phyloP scores from a whole-genome alignment of 2,113 vertebrate genomes.

The Probosciger aterrimus region DNA sequence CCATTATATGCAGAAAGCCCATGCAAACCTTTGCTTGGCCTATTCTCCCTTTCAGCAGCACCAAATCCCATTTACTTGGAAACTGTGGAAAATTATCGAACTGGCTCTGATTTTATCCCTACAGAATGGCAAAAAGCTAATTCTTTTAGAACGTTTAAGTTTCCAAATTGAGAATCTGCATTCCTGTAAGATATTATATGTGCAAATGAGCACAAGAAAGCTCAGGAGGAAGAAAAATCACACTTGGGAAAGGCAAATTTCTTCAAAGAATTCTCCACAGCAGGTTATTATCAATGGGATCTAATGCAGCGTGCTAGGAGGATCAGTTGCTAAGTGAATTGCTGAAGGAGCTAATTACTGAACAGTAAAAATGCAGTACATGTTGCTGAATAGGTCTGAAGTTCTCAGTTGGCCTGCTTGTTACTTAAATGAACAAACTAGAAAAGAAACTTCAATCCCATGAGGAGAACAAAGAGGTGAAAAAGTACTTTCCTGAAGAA shows the following conservation, averaged over 20 bases:
- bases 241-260: slow-evolving; percentile 11
- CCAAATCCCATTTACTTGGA: not conserved
- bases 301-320: not conserved
- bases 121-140: not conserved
- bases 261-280: slow-evolving; percentile 29
- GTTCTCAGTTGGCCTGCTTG: not conserved
- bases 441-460: not conserved
- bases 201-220: not conserved
- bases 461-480: not conserved
- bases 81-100: not conserved
- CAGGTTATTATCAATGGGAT: not conserved
- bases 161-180: not conserved
- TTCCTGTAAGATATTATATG: not conserved
- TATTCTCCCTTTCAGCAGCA: not conserved
- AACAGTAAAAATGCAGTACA: not conserved
- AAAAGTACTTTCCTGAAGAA: not conserved
- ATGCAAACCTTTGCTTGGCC: not conserved
- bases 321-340: slow-evolving; percentile 6
- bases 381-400: not conserved
- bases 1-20: not conserved
- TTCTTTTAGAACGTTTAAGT: not conserved
- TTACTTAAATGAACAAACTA: not conserved
- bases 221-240: not conserved
- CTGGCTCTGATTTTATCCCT: not conserved
- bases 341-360: slow-evolving; percentile 25